Percentiles rank a stretch among this genome's conserved stretches.
Evolutionary conservation across 2,113 vertebrate genomes (phyloP).

Genomic region (Tiliqua scincoides): DNA sequence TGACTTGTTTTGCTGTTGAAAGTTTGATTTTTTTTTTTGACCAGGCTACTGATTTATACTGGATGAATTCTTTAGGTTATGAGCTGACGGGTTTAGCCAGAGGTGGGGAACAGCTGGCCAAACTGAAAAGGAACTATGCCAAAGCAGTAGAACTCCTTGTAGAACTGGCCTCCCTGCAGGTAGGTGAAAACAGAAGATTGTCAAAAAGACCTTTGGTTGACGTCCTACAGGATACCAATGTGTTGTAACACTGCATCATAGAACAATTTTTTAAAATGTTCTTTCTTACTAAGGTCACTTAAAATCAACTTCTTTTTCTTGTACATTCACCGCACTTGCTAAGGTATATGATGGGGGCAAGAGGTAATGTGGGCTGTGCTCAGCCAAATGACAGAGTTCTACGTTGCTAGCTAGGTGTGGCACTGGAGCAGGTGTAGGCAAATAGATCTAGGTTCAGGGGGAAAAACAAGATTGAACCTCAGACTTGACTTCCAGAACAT

Average conservation of each 20-base stretch:
- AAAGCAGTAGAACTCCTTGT: constrained; percentile 98
- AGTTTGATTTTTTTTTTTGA: constrained; percentile 15
- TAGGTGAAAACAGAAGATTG: constrained; percentile 56
- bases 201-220: accelerated
- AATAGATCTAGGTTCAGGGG: background rate
- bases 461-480: background rate
- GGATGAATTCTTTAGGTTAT: constrained; percentile 83
- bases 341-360: background rate
- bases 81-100: constrained; percentile 96
- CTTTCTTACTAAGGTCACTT: background rate
- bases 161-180: constrained; percentile 97
- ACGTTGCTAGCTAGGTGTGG: background rate
- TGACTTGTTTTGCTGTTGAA: background rate
- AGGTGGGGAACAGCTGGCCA: constrained; percentile 96
- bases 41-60: constrained; percentile 15
- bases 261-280: background rate
- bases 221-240: background rate
- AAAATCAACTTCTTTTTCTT: background rate
- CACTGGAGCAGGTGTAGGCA: background rate
- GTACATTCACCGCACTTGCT: background rate
- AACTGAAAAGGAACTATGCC: constrained; percentile 98
- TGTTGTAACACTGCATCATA: background rate
- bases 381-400: background rate
- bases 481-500: background rate
- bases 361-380: background rate